A percentile compares a stretch with the other conserved stretches of the same genome.
phyloP scores from a whole-genome alignment of 2,888 invertebrate genomes.

The Apodemia duryi region DNA sequence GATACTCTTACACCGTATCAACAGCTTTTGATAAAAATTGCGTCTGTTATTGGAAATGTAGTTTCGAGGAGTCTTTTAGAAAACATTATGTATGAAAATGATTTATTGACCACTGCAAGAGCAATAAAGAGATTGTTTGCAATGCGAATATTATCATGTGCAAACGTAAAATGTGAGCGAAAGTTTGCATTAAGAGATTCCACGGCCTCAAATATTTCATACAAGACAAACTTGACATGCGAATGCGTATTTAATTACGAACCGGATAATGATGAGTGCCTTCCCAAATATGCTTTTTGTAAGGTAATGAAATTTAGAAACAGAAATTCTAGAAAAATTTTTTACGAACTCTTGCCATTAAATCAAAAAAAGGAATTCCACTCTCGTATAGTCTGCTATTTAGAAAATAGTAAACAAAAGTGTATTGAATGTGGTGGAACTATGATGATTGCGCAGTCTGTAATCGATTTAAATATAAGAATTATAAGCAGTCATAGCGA shows the following conservation, averaged over 20 bases:
- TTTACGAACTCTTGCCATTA: conserved; percentile 74
- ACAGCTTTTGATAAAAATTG: conserved; percentile 80
- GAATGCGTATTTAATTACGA: conserved; percentile 63
- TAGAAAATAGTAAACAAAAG: conserved; percentile 69
- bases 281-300: conserved; percentile 79
- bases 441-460: conserved; percentile 55
- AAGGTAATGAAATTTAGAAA: conserved; percentile 77
- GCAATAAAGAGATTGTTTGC: conserved; percentile 78
- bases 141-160: conserved; percentile 76
- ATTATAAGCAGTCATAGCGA: background rate
- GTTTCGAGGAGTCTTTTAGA: conserved; percentile 75
- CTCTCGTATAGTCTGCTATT: conserved; percentile 65
- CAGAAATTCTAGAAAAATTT: conserved; percentile 66
- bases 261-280: conserved; percentile 45
- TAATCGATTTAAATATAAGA: conserved; percentile 34
- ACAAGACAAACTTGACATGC: conserved; percentile 43
- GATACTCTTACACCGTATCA: conserved; percentile 80
- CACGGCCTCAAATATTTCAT: conserved; percentile 31
- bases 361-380: conserved; percentile 80
- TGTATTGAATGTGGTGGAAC: conserved; percentile 72
- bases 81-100: conserved; percentile 75
- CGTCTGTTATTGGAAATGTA: conserved; percentile 77
- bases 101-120: conserved; percentile 62
- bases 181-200: conserved; percentile 35
- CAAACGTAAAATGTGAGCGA: conserved; percentile 45